These are phyloP conservation scores for Lycodopsis pacificus DNA, from an alignment of 2,797 vertebrate species.

Conservation along the genomic window DNA sequence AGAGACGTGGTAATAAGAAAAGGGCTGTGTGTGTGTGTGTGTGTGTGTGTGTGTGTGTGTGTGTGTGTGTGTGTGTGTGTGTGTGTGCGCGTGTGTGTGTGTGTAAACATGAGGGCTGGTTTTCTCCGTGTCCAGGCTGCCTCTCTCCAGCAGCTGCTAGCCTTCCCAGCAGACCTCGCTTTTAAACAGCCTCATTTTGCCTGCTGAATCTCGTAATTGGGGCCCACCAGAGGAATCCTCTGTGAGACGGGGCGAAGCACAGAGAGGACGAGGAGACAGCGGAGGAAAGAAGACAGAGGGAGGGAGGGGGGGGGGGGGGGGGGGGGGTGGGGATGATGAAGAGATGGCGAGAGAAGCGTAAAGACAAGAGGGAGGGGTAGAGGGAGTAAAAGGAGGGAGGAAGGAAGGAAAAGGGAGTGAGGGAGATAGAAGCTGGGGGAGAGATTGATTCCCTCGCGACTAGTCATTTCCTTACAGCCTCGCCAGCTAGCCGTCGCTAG, in stretches of 20 bases:
- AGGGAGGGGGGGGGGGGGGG: constrained; percentile 65
- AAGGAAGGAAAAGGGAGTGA: constrained; percentile 52
- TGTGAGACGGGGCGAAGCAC: constrained; percentile 86
- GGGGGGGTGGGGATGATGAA: constrained; percentile 69
- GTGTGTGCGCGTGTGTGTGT: constrained; percentile 55
- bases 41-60: constrained; percentile 64
- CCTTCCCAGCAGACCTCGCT: constrained; percentile 85
- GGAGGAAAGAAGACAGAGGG: constrained; percentile 69
- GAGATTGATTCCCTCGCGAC: constrained; percentile 54
- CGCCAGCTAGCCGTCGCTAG: constrained; percentile 67
- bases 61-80: constrained; percentile 68
- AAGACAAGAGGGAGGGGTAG: constrained; percentile 59
- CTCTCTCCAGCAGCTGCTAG: constrained; percentile 85
- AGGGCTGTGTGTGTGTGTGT: constrained; percentile 40
- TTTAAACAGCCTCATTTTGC: constrained; percentile 90
- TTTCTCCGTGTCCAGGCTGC: constrained; percentile 78
- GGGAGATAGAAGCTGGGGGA: constrained; percentile 68
- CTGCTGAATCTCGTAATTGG: constrained; percentile 87
- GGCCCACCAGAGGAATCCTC: constrained; percentile 88
- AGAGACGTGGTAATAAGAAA: constrained; percentile 59
- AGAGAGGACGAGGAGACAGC: constrained; percentile 77
- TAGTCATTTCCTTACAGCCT: constrained; percentile 84
- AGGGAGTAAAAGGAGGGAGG: constrained; percentile 76
- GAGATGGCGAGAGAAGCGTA: constrained; percentile 69
- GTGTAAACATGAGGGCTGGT: constrained; percentile 80